Conservation (phyloP, 1,140 invertebrate species). For the Fopius arisanus region DNA sequence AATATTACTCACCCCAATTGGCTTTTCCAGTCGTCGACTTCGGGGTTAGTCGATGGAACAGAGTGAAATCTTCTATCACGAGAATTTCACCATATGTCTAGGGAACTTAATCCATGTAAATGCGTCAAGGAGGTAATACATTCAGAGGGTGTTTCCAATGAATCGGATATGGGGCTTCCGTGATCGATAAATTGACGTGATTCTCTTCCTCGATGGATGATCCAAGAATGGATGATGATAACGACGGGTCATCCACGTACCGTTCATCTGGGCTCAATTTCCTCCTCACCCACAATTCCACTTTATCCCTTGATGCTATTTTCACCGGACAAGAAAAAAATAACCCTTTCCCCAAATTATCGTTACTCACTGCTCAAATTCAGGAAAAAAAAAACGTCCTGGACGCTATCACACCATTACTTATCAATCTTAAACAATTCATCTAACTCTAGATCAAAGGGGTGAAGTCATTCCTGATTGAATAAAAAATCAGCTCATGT, state of each 20-base stretch:
- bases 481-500: too few relatives aligned
- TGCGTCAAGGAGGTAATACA: neutral
- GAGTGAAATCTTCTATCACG: slow-evolving; percentile 3
- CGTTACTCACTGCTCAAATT: neutral
- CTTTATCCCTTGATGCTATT: neutral
- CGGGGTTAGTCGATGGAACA: slow-evolving; percentile 15
- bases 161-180: neutral
- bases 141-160: neutral
- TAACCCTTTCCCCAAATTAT: neutral
- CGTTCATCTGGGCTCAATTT: slow-evolving; percentile 27
- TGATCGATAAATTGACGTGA: slow-evolving; percentile 21
- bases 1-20: slow-evolving; percentile 31
- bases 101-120: slow-evolving; percentile 5
- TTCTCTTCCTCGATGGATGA: slow-evolving; percentile 16
- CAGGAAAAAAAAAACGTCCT: too few relatives aligned
- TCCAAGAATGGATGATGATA: slow-evolving; percentile 28
- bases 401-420: neutral
- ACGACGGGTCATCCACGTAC: slow-evolving; percentile 19
- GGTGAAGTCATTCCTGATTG: too few relatives aligned
- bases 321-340: too few relatives aligned
- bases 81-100: neutral
- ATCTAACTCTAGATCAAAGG: too few relatives aligned
- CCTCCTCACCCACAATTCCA: neutral
- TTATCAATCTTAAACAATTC: neutral
- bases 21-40: slow-evolving; percentile 31